Percentiles rank a stretch among this genome's conserved stretches.
phyloP scores from a whole-genome alignment of 2,888 invertebrate species.

The Phorcus lineatus region DNA sequence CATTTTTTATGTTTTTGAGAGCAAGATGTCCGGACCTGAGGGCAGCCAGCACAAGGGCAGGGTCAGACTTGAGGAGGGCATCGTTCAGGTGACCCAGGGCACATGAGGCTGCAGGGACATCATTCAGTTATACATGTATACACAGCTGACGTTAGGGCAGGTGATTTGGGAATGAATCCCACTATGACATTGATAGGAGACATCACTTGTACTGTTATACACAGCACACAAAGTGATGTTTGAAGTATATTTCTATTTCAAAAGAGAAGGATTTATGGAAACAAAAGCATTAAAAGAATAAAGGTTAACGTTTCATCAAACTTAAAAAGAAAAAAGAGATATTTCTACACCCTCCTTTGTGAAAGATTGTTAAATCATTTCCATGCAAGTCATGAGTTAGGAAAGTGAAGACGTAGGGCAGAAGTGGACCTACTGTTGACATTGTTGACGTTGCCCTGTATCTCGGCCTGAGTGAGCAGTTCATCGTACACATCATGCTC shows the following conservation, averaged over 20 bases:
- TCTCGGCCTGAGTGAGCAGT: slow-evolving; percentile 83
- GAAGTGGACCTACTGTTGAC: slow-evolving; percentile 78
- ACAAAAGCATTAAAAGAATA: too few species aligned
- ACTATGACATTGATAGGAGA: neutral
- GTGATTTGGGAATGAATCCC: neutral
- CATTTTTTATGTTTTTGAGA: slow-evolving; percentile 64
- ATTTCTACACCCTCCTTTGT: too few species aligned
- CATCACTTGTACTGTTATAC: neutral
- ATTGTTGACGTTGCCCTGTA: slow-evolving; percentile 83
- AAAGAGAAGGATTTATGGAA: too few species aligned
- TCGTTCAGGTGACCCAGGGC: slow-evolving; percentile 55
- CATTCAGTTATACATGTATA: neutral
- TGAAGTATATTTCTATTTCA: too few species aligned
- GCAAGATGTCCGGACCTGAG: slow-evolving; percentile 64
- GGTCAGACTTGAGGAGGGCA: slow-evolving; percentile 63
- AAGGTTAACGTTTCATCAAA: too few species aligned
- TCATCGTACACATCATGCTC: slow-evolving; percentile 84
- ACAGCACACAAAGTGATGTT: too few species aligned
- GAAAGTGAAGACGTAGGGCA: too few species aligned
- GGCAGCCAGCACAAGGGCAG: slow-evolving; percentile 50
- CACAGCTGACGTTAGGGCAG: neutral
- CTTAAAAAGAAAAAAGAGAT: too few species aligned
- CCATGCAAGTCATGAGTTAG: too few species aligned
- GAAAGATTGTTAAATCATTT: too few species aligned
- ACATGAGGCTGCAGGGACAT: slow-evolving; percentile 48